These are phyloP conservation scores for Nilaparvata lugens DNA, from an alignment of 1,140 invertebrate species.

Conservation along the genomic window DNA sequence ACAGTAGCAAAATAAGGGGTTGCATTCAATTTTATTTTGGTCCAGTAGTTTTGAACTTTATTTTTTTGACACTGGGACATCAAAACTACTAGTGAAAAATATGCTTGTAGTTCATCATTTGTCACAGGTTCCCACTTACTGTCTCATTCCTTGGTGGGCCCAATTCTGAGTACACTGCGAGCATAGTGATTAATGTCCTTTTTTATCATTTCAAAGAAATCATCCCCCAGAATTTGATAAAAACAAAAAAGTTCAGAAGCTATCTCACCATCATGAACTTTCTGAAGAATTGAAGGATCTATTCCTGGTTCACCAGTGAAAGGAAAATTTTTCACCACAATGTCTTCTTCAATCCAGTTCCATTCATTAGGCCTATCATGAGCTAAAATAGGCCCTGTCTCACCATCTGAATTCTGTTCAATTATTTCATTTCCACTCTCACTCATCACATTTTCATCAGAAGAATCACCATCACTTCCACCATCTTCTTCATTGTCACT, in stretches of 20 bases:
- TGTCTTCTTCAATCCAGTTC: background rate
- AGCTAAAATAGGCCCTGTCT: too few relatives aligned
- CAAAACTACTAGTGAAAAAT: background rate
- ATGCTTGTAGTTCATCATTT: background rate
- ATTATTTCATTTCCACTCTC: too few relatives aligned
- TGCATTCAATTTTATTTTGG: background rate
- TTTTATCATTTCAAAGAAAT: background rate
- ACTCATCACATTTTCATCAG: too few relatives aligned
- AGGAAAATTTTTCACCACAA: background rate
- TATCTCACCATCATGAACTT: background rate
- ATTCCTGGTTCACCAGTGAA: background rate
- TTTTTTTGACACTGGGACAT: background rate
- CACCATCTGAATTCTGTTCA: too few relatives aligned
- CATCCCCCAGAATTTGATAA: background rate
- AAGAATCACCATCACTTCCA: too few relatives aligned
- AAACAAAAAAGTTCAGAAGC: background rate
- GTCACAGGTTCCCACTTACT: background rate
- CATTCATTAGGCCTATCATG: background rate
- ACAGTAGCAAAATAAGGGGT: background rate
- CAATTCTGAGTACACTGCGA: background rate
- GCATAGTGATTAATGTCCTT: conserved; percentile 8
- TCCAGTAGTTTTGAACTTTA: background rate
- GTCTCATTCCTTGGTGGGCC: background rate
- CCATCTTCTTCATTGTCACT: too few relatives aligned
- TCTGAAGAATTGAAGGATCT: background rate